Conservation (phyloP, 2,888 invertebrate species). For the Napeogenes sylphis region DNA sequence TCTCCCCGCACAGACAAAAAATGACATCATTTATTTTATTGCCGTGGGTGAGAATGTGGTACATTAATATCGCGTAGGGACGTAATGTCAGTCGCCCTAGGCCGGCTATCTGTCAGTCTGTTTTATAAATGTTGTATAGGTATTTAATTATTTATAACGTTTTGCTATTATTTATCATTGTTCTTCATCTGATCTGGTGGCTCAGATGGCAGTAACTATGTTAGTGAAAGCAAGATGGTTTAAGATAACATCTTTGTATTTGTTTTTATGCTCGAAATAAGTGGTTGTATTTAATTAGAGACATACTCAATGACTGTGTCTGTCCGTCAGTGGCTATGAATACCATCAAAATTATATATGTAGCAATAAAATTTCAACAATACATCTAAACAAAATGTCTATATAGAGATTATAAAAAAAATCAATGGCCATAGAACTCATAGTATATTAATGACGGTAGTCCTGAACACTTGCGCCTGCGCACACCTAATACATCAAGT, state of each 20-base stretch:
- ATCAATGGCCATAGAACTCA: neutral
- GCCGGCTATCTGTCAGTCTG: conserved; percentile 59
- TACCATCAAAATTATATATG: too few species aligned
- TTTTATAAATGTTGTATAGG: conserved; percentile 35
- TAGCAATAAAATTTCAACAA: too few species aligned
- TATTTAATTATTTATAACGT: conserved; percentile 24
- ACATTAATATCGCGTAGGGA: conserved; percentile 72
- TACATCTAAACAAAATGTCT: neutral
- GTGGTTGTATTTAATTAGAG: neutral
- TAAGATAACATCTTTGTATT: conserved; percentile 13
- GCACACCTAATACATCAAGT: conserved; percentile 27
- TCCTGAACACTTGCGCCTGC: conserved; percentile 16
- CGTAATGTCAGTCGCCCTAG: conserved; percentile 71
- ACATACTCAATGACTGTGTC: neutral
- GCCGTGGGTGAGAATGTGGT: conserved; percentile 72
- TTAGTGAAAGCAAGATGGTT: conserved; percentile 18
- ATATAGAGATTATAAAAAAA: neutral
- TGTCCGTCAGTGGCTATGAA: neutral
- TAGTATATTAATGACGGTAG: conserved; percentile 26
- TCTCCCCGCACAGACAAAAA: conserved; percentile 70
- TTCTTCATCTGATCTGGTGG: neutral
- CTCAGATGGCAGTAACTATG: neutral
- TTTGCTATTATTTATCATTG: neutral
- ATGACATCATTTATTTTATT: conserved; percentile 78
- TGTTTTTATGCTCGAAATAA: conserved; percentile 10